Percentiles rank a stretch among this genome's conserved stretches.
phyloP scores from a whole-genome alignment of 2,113 vertebrate species.

The Bostrychus sinensis region DNA sequence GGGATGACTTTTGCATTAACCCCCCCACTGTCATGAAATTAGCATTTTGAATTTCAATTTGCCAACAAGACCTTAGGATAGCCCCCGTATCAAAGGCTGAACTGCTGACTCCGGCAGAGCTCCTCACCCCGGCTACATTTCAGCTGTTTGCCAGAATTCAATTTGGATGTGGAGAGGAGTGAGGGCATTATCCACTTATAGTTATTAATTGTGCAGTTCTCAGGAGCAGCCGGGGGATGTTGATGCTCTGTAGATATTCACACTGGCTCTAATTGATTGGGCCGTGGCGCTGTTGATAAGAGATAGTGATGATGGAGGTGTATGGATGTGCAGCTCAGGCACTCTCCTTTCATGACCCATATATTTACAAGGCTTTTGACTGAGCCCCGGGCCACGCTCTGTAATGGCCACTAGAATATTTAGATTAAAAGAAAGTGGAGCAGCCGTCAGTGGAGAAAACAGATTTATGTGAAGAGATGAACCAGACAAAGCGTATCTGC shows the following conservation, averaged over 20 bases:
- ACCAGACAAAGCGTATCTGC: not conserved
- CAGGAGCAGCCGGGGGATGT: conserved; percentile 76
- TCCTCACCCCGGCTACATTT: conserved; percentile 59
- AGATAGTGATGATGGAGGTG: conserved; percentile 79
- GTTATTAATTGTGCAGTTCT: conserved; percentile 84
- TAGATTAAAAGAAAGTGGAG: conserved; percentile 32
- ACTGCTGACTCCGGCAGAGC: conserved; percentile 49
- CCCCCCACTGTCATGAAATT: conserved; percentile 49
- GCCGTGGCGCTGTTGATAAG: conserved; percentile 76
- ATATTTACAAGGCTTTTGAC: conserved; percentile 68
- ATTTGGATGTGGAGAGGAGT: conserved; percentile 83
- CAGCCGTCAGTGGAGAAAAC: not conserved
- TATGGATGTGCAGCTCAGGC: conserved; percentile 62
- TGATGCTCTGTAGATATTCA: conserved; percentile 79
- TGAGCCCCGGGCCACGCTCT: conserved; percentile 53
- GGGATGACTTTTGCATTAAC: conserved; percentile 53
- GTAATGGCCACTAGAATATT: conserved; percentile 46
- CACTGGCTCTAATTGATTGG: conserved; percentile 86
- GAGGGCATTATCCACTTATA: conserved; percentile 82
- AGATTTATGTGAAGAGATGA: not conserved
- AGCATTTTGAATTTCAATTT: conserved; percentile 66
- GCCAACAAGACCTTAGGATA: conserved; percentile 42
- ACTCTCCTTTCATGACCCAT: conserved; percentile 59
- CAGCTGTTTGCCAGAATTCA: conserved; percentile 75
- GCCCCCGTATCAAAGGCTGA: conserved; percentile 51